Conservation (phyloP, 2,888 invertebrate species). For the Drosophila putrida region DNA sequence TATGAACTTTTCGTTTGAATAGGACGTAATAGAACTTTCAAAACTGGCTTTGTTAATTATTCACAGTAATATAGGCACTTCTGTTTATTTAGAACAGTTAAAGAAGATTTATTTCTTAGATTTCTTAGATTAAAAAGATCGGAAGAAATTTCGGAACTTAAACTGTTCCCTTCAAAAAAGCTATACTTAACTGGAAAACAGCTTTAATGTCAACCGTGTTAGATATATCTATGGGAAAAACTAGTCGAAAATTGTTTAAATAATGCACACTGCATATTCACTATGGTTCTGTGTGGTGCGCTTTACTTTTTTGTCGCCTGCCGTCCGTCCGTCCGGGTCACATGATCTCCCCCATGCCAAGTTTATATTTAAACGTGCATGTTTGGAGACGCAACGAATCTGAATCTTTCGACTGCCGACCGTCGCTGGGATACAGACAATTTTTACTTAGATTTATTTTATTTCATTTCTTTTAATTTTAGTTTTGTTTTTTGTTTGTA, state of each 20-base stretch:
- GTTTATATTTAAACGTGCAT: constrained; percentile 69
- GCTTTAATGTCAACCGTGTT: no score
- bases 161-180: no score
- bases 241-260: constrained; percentile 4
- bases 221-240: not conserved
- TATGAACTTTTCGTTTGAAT: no score
- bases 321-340: constrained; percentile 43
- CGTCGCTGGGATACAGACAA: constrained; percentile 35
- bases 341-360: constrained; percentile 78
- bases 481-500: constrained; percentile 26
- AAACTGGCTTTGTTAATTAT: no score
- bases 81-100: no score
- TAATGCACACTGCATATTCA: constrained; percentile 19
- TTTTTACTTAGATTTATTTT: constrained; percentile 54
- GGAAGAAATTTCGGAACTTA: no score
- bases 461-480: constrained; percentile 26
- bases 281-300: constrained; percentile 6
- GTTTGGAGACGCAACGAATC: constrained; percentile 62
- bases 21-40: no score
- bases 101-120: no score
- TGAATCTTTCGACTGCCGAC: not conserved
- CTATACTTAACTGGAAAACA: no score
- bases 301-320: constrained; percentile 9
- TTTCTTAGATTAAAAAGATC: no score
- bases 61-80: no score